Evolutionary conservation across 2,797 vertebrate species (phyloP).

Genomic region (Thaleichthys pacificus): DNA sequence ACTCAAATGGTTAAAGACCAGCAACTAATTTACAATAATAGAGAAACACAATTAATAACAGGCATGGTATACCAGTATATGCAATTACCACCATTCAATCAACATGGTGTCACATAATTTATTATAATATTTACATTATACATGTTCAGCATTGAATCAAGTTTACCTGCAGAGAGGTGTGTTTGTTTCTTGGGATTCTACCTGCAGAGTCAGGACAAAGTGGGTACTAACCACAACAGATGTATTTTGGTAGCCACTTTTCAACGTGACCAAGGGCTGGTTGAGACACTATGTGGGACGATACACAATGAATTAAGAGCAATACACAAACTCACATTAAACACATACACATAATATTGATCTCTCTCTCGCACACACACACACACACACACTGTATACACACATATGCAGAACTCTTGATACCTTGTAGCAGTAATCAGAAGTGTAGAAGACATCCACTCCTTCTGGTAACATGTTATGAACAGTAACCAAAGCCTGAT

Average conservation of each 20-base stretch:
- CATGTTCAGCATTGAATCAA: neutral
- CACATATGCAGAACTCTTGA: neutral
- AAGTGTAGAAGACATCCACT: constrained; percentile 60
- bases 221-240: constrained; percentile 65
- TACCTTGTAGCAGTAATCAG: constrained; percentile 75
- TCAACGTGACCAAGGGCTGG: constrained; percentile 59
- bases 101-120: neutral
- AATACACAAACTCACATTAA: neutral
- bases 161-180: constrained; percentile 74
- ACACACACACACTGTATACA: neutral
- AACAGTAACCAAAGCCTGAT: constrained; percentile 76
- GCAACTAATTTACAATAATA: neutral
- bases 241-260: constrained; percentile 57
- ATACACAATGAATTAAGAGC: neutral
- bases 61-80: neutral
- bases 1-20: constrained; percentile 8
- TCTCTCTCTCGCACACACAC: neutral
- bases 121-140: neutral
- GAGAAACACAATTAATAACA: neutral
- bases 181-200: constrained; percentile 49
- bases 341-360: neutral
- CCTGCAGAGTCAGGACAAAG: constrained; percentile 63
- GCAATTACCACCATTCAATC: neutral
- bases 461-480: constrained; percentile 67
- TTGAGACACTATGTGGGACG: constrained; percentile 63